Percentiles rank a stretch among this genome's conserved stretches.
Conservation (phyloP, 2,113 vertebrate species). For the Polypterus bichir region DNA sequence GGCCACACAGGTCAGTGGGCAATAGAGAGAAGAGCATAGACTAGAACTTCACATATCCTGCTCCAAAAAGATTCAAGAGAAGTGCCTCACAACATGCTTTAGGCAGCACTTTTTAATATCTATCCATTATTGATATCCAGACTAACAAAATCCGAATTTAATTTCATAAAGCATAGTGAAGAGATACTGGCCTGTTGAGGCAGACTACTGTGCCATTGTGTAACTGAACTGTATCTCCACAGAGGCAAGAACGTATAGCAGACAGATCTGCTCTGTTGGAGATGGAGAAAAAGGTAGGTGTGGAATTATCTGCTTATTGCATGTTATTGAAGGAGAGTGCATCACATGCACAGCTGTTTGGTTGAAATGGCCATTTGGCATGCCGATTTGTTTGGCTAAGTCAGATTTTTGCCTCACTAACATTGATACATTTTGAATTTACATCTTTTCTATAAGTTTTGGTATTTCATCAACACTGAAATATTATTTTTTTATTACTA, state of each 20-base stretch:
- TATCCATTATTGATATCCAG: too few relatives aligned
- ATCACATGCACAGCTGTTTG: too few relatives aligned
- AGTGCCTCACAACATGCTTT: not conserved
- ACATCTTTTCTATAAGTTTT: too few relatives aligned
- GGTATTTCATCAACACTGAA: too few relatives aligned
- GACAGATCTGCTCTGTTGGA: slow-evolving; percentile 62
- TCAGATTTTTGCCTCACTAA: too few relatives aligned
- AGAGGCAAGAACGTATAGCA: slow-evolving; percentile 61
- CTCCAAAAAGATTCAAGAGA: not conserved
- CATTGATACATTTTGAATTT: too few relatives aligned
- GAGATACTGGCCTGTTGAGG: too few relatives aligned
- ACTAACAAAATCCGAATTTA: not conserved
- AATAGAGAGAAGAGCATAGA: not conserved
- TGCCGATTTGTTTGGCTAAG: too few relatives aligned
- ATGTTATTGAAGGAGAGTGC: too few relatives aligned
- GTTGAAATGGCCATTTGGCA: too few relatives aligned
- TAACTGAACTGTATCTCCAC: slow-evolving; percentile 13
- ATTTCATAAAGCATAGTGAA: not conserved
- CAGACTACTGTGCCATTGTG: not conserved
- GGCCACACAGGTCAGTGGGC: slow-evolving; percentile 48
- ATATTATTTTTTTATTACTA: not conserved
- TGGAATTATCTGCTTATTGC: not conserved
- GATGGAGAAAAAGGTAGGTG: slow-evolving; percentile 57
- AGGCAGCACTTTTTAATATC: not conserved
- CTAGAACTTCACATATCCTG: not conserved